Conservation (phyloP, 2,888 invertebrate genomes). For the Cordilura impudica region DNA sequence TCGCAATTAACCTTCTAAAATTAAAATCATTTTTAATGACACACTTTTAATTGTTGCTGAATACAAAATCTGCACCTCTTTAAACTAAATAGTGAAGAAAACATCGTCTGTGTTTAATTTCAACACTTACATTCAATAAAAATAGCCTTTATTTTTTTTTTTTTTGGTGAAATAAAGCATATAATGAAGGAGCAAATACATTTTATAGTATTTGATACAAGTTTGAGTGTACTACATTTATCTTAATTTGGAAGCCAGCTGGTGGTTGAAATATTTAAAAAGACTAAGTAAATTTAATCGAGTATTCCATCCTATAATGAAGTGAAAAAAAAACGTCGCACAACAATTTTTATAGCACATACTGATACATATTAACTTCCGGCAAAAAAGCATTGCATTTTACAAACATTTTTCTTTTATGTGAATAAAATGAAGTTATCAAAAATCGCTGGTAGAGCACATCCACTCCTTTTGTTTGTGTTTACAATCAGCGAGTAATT, state of each 20-base stretch:
- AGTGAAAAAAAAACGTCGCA: too few species aligned
- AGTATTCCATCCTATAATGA: too few species aligned
- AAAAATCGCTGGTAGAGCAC: background rate
- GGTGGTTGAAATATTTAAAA: too few species aligned
- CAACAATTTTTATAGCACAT: too few species aligned
- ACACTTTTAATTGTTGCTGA: conserved; percentile 1
- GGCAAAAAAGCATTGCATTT: too few species aligned
- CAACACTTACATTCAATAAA: background rate
- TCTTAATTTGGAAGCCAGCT: too few species aligned
- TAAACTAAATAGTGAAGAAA: background rate
- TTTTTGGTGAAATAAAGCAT: background rate
- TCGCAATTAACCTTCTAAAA: too few species aligned
- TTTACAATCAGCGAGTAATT: conserved; percentile 24
- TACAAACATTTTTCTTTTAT: too few species aligned
- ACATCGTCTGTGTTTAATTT: background rate
- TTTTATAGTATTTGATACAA: too few species aligned
- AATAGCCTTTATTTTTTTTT: background rate
- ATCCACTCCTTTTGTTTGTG: conserved; percentile 6
- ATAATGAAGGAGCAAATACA: background rate
- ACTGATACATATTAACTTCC: too few species aligned
- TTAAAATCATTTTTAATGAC: background rate
- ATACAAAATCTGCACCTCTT: conserved; percentile 13
- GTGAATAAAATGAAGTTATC: background rate
- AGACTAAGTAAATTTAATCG: too few species aligned
- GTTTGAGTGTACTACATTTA: too few species aligned